phyloP scores from a whole-genome alignment of 2,888 invertebrate species.

The Elmis aenea region DNA sequence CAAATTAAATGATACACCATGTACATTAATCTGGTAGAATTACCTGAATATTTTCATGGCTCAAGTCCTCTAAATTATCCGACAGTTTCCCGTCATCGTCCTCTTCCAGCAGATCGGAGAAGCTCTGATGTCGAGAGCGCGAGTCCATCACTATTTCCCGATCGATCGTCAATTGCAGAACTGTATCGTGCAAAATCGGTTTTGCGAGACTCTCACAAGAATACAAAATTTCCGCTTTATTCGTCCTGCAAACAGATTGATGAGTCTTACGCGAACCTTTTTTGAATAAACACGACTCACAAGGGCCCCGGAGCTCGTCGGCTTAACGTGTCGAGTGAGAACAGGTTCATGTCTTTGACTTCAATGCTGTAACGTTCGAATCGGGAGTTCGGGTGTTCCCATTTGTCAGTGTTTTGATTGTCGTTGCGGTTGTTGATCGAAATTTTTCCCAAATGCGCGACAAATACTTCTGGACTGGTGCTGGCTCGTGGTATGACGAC shows the following conservation, averaged over 20 bases:
- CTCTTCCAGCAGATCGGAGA: conserved; percentile 36
- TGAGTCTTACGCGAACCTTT: too few relatives aligned
- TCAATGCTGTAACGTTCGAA: conserved; percentile 59
- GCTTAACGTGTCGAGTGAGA: conserved; percentile 62
- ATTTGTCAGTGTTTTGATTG: conserved; percentile 22
- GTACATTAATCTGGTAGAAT: conserved; percentile 9
- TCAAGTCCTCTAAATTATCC: conserved; percentile 9
- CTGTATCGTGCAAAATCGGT: conserved; percentile 86
- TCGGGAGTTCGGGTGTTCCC: conserved; percentile 30
- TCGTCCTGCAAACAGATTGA: conserved; percentile 46
- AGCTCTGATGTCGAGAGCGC: conserved; percentile 32
- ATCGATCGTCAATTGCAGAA: conserved; percentile 60
- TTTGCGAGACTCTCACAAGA: conserved; percentile 69
- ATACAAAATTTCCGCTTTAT: conserved; percentile 63
- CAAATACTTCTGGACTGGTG: conserved; percentile 75
- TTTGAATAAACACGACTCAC: too few relatives aligned
- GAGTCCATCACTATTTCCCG: conserved; percentile 34
- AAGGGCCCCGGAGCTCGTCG: conserved; percentile 43
- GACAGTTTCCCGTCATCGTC: conserved; percentile 23
- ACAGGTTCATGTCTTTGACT: conserved; percentile 82
- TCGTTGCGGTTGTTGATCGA: conserved; percentile 50
- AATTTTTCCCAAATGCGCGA: conserved; percentile 90
- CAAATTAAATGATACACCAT: too few relatives aligned
- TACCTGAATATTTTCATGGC: conserved; percentile 28
- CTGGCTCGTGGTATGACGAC: conserved; percentile 78